These are phyloP conservation scores for Chionodraco myersi DNA, from an alignment of 2,113 vertebrate species.

Conservation along the genomic window DNA sequence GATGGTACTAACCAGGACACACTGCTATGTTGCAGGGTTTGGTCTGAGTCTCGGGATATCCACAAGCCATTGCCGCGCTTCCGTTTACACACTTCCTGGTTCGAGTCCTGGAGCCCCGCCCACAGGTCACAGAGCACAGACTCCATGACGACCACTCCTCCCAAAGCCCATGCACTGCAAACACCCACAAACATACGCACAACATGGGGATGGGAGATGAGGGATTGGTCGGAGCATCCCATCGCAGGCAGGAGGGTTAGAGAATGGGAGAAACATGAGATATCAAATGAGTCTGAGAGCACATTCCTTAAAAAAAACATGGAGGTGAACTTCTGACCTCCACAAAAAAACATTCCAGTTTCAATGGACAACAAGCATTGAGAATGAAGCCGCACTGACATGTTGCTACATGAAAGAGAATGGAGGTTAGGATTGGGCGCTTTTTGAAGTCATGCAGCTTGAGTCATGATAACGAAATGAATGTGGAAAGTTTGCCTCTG, in stretches of 20 bases:
- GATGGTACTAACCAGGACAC: conserved; percentile 94
- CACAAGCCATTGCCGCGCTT: conserved; percentile 85
- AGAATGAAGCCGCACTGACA: conserved; percentile 32
- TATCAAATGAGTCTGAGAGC: conserved; percentile 61
- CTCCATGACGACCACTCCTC: conserved; percentile 96
- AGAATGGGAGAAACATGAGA: conserved; percentile 69
- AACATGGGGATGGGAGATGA: conserved; percentile 67
- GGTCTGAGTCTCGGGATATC: conserved; percentile 90
- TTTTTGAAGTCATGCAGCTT: conserved; percentile 60
- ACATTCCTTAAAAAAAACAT: conserved; percentile 49
- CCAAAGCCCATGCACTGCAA: conserved; percentile 92
- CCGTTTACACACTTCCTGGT: conserved; percentile 90
- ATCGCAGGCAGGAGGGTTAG: conserved; percentile 62
- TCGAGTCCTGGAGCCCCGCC: conserved; percentile 92
- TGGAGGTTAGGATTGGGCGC: conserved; percentile 60
- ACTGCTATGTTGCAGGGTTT: conserved; percentile 94
- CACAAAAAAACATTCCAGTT: conserved; percentile 28
- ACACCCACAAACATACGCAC: conserved; percentile 72
- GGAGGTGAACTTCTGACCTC: conserved; percentile 38
- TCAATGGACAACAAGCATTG: conserved; percentile 36
- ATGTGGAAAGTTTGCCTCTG: conserved; percentile 22
- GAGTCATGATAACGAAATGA: conserved; percentile 50
- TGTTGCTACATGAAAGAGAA: conserved; percentile 47
- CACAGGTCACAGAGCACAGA: conserved; percentile 96
- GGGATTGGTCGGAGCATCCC: conserved; percentile 37